Percentiles rank a stretch among this genome's conserved stretches.
phyloP scores from a whole-genome alignment of 2,113 vertebrate genomes.

The Alosa alosa region DNA sequence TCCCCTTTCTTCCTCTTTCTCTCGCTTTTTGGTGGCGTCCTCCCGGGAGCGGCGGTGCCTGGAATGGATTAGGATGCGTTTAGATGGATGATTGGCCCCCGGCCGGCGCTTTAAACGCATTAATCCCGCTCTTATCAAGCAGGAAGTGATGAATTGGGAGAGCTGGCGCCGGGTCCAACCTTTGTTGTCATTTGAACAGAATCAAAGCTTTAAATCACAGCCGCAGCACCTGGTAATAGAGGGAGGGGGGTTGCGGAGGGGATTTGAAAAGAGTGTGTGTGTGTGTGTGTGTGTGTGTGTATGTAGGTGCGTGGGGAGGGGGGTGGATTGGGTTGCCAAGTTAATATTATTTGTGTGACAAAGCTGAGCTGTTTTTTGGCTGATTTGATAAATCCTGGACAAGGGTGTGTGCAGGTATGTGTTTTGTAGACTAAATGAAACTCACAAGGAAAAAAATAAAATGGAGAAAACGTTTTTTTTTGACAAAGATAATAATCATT shows the following conservation, averaged over 20 bases:
- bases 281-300: conserved; percentile 53
- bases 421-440: neutral
- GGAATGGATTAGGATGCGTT: conserved; percentile 53
- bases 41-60: conserved; percentile 52
- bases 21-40: conserved; percentile 63
- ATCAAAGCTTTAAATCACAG: conserved; percentile 77
- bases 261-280: conserved; percentile 15
- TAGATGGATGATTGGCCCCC: conserved; percentile 74
- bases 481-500: neutral
- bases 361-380: conserved; percentile 53
- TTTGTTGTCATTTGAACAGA: conserved; percentile 76
- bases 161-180: conserved; percentile 69
- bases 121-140: conserved; percentile 75
- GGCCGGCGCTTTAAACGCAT: conserved; percentile 71
- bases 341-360: conserved; percentile 58
- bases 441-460: neutral
- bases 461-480: neutral
- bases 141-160: conserved; percentile 74
- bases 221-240: conserved; percentile 70
- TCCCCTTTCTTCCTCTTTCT: neutral
- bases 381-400: neutral
- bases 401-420: neutral
- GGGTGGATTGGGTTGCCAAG: neutral
- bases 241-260: conserved; percentile 45
- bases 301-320: conserved; percentile 50